These are phyloP conservation scores for Drosophila arawakana DNA, from an alignment of 1,140 invertebrate genomes.

Conservation along the genomic window DNA sequence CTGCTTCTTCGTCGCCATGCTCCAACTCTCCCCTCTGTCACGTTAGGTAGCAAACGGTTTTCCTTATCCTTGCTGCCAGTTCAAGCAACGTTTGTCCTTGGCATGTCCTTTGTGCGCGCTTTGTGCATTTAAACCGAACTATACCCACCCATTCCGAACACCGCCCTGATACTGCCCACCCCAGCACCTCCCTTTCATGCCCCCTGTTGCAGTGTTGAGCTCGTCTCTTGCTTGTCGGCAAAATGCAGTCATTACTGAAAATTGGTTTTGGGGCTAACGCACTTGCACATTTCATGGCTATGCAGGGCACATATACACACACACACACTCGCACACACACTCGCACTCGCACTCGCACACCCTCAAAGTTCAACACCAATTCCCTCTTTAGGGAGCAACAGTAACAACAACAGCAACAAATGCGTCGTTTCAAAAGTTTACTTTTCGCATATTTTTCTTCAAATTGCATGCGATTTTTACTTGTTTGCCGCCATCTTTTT, in stretches of 20 bases:
- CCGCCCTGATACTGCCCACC: neutral
- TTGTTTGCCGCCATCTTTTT: slow-evolving; percentile 76
- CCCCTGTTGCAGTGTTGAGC: slow-evolving; percentile 8
- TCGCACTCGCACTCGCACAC: slow-evolving; percentile 3
- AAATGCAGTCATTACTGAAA: slow-evolving; percentile 83
- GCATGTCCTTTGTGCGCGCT: slow-evolving; percentile 79
- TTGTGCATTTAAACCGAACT: slow-evolving; percentile 77
- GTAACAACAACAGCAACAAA: slow-evolving; percentile 49
- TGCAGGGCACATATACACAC: slow-evolving; percentile 47
- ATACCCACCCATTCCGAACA: slow-evolving; percentile 19
- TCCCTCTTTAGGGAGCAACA: slow-evolving; percentile 15
- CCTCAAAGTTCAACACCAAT: slow-evolving; percentile 2
- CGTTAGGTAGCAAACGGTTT: slow-evolving; percentile 11
- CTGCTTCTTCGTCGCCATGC: neutral
- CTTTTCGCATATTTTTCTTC: slow-evolving; percentile 80
- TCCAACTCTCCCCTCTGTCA: neutral
- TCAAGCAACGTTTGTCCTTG: slow-evolving; percentile 83
- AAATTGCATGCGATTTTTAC: slow-evolving; percentile 82
- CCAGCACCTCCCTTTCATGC: neutral
- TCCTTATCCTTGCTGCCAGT: slow-evolving; percentile 45
- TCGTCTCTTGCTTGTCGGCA: slow-evolving; percentile 56
- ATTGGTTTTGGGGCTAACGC: slow-evolving; percentile 83
- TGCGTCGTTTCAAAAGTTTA: slow-evolving; percentile 82
- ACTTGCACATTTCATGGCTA: slow-evolving; percentile 82
- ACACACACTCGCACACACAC: slow-evolving; percentile 16